Evolutionary conservation across 2,888 invertebrate species (phyloP).

Genomic region (Aporophyla nigra): DNA sequence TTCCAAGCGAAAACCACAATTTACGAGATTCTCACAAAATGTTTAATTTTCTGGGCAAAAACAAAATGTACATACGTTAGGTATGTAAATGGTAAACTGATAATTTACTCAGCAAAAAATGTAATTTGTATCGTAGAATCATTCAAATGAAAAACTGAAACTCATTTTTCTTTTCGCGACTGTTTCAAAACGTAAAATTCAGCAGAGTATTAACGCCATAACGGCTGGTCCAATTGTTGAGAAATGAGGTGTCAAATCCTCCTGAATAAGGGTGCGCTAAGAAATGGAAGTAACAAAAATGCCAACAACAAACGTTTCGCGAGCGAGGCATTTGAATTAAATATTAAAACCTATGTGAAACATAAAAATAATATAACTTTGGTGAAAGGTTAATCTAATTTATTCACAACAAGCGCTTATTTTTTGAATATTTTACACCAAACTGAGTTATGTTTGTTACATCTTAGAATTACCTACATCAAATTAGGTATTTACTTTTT

Average conservation of each 20-base stretch:
- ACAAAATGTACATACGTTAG: not conserved
- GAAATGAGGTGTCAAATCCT: constrained; percentile 59
- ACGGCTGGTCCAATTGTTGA: constrained; percentile 53
- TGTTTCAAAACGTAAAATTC: constrained; percentile 50
- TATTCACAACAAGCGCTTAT: constrained; percentile 5
- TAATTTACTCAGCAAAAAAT: not conserved
- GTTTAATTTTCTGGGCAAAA: not conserved
- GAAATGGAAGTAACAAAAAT: constrained; percentile 41
- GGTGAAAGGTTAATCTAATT: constrained; percentile 17
- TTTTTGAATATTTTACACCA: not conserved
- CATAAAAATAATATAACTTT: constrained; percentile 28
- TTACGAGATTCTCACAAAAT: not conserved
- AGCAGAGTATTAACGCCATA: constrained; percentile 47
- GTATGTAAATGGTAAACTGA: not conserved
- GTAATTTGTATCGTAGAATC: constrained; percentile 9
- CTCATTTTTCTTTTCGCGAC: constrained; percentile 45
- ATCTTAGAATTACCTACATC: not conserved
- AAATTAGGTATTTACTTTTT: not conserved
- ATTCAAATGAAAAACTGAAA: constrained; percentile 40
- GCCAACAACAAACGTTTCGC: constrained; percentile 33
- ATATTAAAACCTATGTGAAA: constrained; percentile 35
- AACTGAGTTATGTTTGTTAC: too few species aligned
- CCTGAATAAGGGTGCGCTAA: constrained; percentile 25
- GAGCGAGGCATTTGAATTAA: constrained; percentile 43
- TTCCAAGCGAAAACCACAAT: not conserved